Conservation (phyloP, 2,113 vertebrate species). For the Otolemur garnettii region DNA sequence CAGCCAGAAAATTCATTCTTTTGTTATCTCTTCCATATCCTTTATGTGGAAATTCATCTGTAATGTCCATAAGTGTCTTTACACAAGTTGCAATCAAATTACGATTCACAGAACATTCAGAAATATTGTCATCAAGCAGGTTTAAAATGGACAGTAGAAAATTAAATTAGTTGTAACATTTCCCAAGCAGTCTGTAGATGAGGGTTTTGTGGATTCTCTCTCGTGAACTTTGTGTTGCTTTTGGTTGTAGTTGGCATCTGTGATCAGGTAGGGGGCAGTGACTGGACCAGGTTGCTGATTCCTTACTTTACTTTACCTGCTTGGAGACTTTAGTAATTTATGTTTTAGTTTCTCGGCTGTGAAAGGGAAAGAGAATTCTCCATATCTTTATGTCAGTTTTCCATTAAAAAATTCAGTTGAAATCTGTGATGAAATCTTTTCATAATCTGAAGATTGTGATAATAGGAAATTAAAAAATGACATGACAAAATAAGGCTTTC, state of each 20-base stretch:
- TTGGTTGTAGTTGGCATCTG: not conserved
- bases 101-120: slow-evolving; percentile 8
- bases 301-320: slow-evolving; percentile 11
- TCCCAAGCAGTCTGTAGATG: not conserved
- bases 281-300: not conserved
- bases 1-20: slow-evolving; percentile 23
- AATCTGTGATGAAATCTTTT: slow-evolving; percentile 4
- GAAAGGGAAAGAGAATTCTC: not conserved
- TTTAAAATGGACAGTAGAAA: slow-evolving; percentile 14
- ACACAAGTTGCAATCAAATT: not conserved
- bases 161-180: not conserved
- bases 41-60: not conserved
- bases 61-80: not conserved
- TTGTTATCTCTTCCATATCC: not conserved
- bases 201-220: not conserved
- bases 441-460: not conserved
- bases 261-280: not conserved
- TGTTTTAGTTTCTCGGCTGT: not conserved
- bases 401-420: not conserved
- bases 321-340: not conserved
- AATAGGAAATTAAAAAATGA: slow-evolving; percentile 10
- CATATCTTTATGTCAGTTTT: not conserved
- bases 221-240: slow-evolving; percentile 14
- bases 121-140: not conserved
- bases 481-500: not conserved